Percentiles rank a stretch among this genome's conserved stretches.
Conservation (phyloP, 2,888 invertebrate species). For the Omphaloscelis lunosa region DNA sequence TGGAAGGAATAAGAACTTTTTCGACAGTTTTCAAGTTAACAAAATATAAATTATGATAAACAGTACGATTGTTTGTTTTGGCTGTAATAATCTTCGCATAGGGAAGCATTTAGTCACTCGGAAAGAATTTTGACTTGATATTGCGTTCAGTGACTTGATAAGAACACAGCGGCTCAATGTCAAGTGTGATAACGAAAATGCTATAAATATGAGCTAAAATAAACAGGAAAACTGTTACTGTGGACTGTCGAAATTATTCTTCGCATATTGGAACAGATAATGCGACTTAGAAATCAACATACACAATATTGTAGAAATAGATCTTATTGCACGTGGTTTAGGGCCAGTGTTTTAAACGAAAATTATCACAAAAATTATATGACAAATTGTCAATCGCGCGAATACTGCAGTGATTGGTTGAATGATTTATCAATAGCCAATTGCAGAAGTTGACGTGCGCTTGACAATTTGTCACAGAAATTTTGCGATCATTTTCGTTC, state of each 20-base stretch:
- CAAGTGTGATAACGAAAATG: slow-evolving; percentile 41
- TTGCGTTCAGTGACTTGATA: slow-evolving; percentile 45
- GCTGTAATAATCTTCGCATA: slow-evolving; percentile 40
- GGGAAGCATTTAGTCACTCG: slow-evolving; percentile 37
- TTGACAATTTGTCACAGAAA: not conserved
- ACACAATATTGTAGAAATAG: slow-evolving; percentile 37
- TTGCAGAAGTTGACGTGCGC: not conserved
- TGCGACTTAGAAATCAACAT: slow-evolving; percentile 59
- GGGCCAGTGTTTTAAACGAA: not conserved
- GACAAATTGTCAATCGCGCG: not conserved
- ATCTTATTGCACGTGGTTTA: slow-evolving; percentile 23
- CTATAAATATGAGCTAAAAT: slow-evolving; percentile 41
- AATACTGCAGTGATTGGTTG: not conserved
- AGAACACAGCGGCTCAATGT: slow-evolving; percentile 44
- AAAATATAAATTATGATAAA: slow-evolving; percentile 52
- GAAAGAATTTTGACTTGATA: slow-evolving; percentile 48
- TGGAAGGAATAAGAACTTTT: slow-evolving; percentile 37
- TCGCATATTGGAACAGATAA: slow-evolving; percentile 51
- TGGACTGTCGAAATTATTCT: slow-evolving; percentile 56
- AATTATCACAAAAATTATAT: not conserved
- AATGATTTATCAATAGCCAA: not conserved
- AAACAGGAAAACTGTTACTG: slow-evolving; percentile 48
- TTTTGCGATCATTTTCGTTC: not conserved
- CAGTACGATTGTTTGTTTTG: slow-evolving; percentile 53
- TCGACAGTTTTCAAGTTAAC: slow-evolving; percentile 50